phyloP scores from a whole-genome alignment of 2,113 vertebrate species.

The Pipa parva region DNA sequence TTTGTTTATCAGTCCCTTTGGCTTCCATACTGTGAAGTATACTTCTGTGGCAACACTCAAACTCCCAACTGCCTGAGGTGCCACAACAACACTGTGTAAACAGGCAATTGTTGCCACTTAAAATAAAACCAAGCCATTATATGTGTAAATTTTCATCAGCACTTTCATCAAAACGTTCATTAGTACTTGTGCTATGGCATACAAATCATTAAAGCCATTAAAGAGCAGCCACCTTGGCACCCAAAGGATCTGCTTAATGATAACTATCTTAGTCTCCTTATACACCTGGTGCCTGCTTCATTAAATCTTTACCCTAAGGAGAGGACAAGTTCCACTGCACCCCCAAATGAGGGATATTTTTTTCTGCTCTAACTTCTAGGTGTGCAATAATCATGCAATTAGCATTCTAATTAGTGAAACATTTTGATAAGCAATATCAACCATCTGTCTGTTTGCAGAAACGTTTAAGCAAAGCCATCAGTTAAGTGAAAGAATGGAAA shows the following conservation, averaged over 20 bases:
- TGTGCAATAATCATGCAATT: constrained; percentile 53
- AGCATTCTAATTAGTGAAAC: constrained; percentile 49
- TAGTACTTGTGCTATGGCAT: constrained; percentile 29
- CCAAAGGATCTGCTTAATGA: constrained; percentile 43
- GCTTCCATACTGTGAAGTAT: constrained; percentile 5
- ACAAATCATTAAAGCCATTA: constrained; percentile 32
- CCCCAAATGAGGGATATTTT: constrained; percentile 35
- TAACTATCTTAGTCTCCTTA: constrained; percentile 33
- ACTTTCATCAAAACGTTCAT: constrained; percentile 48
- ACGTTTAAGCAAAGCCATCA: constrained; percentile 13
- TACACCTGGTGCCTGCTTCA: constrained; percentile 39
- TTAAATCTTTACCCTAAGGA: constrained; percentile 42
- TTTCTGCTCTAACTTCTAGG: constrained; percentile 50
- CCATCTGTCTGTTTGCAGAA: constrained; percentile 43
- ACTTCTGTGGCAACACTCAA: constrained; percentile 45
- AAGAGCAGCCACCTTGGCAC: constrained; percentile 36
- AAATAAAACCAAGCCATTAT: constrained; percentile 49
- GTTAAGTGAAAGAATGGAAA: constrained; percentile 27
- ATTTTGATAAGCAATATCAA: constrained; percentile 45
- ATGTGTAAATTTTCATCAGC: constrained; percentile 37
- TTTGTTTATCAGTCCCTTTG: constrained; percentile 16
- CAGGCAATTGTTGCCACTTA: constrained; percentile 28
- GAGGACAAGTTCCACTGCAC: constrained; percentile 36
- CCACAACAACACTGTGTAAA: constrained; percentile 33
- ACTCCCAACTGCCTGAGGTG: constrained; percentile 33